Evolutionary conservation across 2,113 vertebrate species (phyloP), one percentile per base, ranked within the genome.

Genomic region (Ahaetulla prasina): DNA sequence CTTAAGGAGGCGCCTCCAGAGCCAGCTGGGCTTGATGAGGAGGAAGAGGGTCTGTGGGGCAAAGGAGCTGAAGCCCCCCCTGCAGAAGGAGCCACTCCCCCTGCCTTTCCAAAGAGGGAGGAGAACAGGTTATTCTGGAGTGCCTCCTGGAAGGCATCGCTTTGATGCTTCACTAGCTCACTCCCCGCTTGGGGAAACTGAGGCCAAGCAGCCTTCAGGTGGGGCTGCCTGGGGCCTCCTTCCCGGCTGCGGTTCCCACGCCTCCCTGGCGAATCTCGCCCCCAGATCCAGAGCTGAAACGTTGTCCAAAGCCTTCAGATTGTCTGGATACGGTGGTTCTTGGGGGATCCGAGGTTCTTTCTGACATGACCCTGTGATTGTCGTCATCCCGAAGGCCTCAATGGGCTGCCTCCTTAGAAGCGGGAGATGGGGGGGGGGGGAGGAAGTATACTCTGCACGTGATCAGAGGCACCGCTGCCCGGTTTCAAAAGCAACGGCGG

Each of bases 401-500:
- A 23, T 27, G 60, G 60, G 60, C 63, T n/a, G 6, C 22, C 45
- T 10, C 12, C 63, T 10, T 2, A 1, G 25, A 20, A n/a, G n/a
- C n/a, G n/a, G n/a, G n/a, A n/a, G n/a, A n/a, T n/a, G n/a, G n/a
- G 27, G 55, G 23, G 22, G 54, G 3, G 52, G 52, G 14, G 25
- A 18, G 3, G 23, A 3, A 80, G 25, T 22, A 3, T 4, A 45
- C 74, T 91, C 23, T 91, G 90, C 52, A 49, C 16, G 12, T 39
- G 84, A 6, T 4, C 53, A 87, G 43, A 20, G 53, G 74, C 3
- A 27, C 53, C 12, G 43, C 10, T 35, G 23, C 3, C 49, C 10
- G 1, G 0, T 30, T 63, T 68, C 7, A 9, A 49, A 68, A 68
- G 27, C 3, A 0, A 0, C 7, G 35, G 4, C 35, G 3, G 43